phyloP scores from a whole-genome alignment of 2,888 invertebrate species.

The Apotomis capreana region DNA sequence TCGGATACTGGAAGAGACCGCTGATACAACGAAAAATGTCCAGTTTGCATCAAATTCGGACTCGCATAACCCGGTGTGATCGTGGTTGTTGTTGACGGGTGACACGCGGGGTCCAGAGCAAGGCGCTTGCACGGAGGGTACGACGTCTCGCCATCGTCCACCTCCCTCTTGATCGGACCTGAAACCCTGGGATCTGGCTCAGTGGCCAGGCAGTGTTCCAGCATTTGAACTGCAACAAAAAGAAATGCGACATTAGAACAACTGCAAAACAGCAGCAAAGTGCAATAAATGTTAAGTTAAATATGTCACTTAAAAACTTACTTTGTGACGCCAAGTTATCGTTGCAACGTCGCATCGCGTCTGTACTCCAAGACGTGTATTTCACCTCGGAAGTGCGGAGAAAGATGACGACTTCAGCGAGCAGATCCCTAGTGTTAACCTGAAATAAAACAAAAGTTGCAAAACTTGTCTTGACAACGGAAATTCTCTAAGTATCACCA shows the following conservation, averaged over 20 bases:
- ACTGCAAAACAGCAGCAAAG: background rate
- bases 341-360: constrained; percentile 3
- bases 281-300: background rate
- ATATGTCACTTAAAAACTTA: background rate
- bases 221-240: constrained; percentile 9
- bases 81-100: background rate
- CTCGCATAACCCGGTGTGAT: background rate
- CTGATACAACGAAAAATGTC: background rate
- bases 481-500: too few species aligned
- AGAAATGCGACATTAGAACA: background rate
- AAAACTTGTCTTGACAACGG: too few species aligned
- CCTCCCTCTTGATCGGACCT: background rate
- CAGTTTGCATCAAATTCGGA: background rate
- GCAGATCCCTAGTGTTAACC: background rate
- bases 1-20: too few species aligned
- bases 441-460: background rate
- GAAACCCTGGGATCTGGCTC: background rate
- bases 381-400: background rate
- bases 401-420: background rate
- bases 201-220: background rate
- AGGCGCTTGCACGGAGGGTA: background rate
- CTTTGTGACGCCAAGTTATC: constrained; percentile 9
- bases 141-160: background rate
- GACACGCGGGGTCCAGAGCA: background rate
- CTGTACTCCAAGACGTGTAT: background rate